These are phyloP conservation scores for Cryptus viduatorius DNA, from an alignment of 2,888 invertebrate species.

Conservation along the genomic window DNA sequence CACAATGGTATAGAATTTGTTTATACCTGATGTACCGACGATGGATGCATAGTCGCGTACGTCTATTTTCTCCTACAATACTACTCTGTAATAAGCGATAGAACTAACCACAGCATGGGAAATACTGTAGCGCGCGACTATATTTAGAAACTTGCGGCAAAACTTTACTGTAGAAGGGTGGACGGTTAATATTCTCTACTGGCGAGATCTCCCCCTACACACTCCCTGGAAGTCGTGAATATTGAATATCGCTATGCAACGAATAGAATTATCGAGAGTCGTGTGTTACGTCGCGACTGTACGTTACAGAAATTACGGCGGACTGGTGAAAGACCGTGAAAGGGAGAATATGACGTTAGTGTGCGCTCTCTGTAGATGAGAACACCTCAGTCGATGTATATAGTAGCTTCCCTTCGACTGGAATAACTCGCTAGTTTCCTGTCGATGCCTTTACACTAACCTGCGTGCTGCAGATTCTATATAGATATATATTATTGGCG, in stretches of 20 bases:
- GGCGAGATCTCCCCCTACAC: slow-evolving; percentile 24
- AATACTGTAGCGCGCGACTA: slow-evolving; percentile 7
- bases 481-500: not conserved
- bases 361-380: not conserved
- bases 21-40: too few relatives aligned
- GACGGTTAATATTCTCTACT: slow-evolving; percentile 12
- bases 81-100: too few relatives aligned
- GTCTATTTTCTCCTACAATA: too few relatives aligned
- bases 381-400: slow-evolving; percentile 6
- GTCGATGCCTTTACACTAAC: slow-evolving; percentile 47
- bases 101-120: too few relatives aligned
- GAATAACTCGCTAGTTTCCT: slow-evolving; percentile 59
- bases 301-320: slow-evolving; percentile 54
- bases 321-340: slow-evolving; percentile 46
- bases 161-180: slow-evolving; percentile 46
- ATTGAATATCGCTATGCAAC: slow-evolving; percentile 56
- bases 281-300: slow-evolving; percentile 44
- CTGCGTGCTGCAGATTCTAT: not conserved
- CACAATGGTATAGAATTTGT: too few relatives aligned
- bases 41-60: too few relatives aligned
- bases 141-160: slow-evolving; percentile 52
- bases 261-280: slow-evolving; percentile 34
- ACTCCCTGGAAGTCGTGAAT: slow-evolving; percentile 46
- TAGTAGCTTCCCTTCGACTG: slow-evolving; percentile 48
- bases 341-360: slow-evolving; percentile 47